phyloP scores from a whole-genome alignment of 2,888 invertebrate species.

The Pelosia muscerda region DNA sequence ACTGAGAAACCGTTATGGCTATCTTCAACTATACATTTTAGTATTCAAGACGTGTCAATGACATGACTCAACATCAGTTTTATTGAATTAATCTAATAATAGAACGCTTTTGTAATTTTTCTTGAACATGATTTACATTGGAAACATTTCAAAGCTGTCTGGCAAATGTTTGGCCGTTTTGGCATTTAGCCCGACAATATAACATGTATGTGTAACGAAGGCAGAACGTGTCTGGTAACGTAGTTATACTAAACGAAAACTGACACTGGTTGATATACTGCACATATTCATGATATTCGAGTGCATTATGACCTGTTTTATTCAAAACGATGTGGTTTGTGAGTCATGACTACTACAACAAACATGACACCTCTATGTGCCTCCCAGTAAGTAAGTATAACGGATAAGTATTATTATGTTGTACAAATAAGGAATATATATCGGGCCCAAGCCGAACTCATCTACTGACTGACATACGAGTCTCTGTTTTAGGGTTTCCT shows the following conservation, averaged over 20 bases:
- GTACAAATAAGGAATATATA: neutral
- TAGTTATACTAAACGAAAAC: conserved; percentile 58
- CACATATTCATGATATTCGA: conserved; percentile 54
- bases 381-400: neutral
- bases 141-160: conserved; percentile 55
- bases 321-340: conserved; percentile 42
- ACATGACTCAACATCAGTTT: conserved; percentile 49
- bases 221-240: conserved; percentile 51
- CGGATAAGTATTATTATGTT: neutral
- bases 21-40: conserved; percentile 32
- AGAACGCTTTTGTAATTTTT: conserved; percentile 41
- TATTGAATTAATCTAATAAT: conserved; percentile 36
- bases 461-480: neutral
- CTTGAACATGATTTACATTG: conserved; percentile 52
- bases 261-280: conserved; percentile 57
- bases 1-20: conserved; percentile 33
- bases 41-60: conserved; percentile 48
- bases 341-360: conserved; percentile 35
- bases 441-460: neutral
- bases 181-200: conserved; percentile 59
- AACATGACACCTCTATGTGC: conserved; percentile 9
- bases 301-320: conserved; percentile 53
- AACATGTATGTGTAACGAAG: conserved; percentile 43
- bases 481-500: no score
- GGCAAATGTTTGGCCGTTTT: conserved; percentile 52